Evolutionary conservation across 2,888 invertebrate species (phyloP).

Genomic region (Athalia circularis): DNA sequence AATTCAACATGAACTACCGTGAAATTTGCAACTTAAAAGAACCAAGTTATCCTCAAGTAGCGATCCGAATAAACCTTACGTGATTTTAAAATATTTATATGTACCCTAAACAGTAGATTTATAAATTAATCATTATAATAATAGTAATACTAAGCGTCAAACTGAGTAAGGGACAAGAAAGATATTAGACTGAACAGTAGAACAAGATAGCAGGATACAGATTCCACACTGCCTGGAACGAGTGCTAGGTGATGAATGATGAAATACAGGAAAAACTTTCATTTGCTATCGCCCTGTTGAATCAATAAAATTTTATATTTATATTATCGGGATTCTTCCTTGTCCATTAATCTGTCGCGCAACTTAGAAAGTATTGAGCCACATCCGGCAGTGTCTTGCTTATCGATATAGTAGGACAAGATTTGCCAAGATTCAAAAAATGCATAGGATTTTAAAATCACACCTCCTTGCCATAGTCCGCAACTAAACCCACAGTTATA

Average conservation of each 20-base stretch:
- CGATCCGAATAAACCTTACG: slow-evolving; percentile 57
- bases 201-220: slow-evolving; percentile 45
- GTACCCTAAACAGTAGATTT: slow-evolving; percentile 58
- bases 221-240: neutral
- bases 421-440: slow-evolving; percentile 41
- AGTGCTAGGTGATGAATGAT: neutral
- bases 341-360: slow-evolving; percentile 63
- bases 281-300: neutral
- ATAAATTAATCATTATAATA: slow-evolving; percentile 57
- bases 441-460: slow-evolving; percentile 55
- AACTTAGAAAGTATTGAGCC: slow-evolving; percentile 69
- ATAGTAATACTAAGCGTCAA: slow-evolving; percentile 69
- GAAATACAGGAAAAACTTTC: slow-evolving; percentile 24
- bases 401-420: slow-evolving; percentile 54
- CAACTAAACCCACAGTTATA: slow-evolving; percentile 63
- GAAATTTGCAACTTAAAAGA: slow-evolving; percentile 20
- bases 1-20: neutral
- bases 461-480: slow-evolving; percentile 62
- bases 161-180: slow-evolving; percentile 66
- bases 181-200: slow-evolving; percentile 20
- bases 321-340: slow-evolving; percentile 53
- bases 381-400: slow-evolving; percentile 68
- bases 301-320: slow-evolving; percentile 17
- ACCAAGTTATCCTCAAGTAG: slow-evolving; percentile 50
- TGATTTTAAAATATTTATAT: slow-evolving; percentile 47